phyloP scores from a whole-genome alignment of 2,888 invertebrate species.

The Gastrophysa polygoni region DNA sequence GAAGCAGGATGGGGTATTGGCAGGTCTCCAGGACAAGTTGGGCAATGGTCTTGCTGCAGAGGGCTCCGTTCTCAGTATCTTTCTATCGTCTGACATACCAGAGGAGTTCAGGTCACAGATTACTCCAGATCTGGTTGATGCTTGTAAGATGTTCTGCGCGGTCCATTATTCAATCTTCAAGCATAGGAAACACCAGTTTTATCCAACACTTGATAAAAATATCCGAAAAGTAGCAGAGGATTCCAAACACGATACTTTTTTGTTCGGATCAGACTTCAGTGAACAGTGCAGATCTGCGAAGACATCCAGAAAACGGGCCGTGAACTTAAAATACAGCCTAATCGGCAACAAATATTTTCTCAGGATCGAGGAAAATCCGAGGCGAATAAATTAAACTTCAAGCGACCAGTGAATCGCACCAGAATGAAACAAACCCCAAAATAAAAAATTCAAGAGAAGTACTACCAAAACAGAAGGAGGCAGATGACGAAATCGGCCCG shows the following conservation, averaged over 20 bases:
- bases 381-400: neutral
- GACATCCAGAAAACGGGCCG: neutral
- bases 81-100: neutral
- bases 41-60: conserved; percentile 6
- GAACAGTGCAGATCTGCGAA: neutral
- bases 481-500: neutral
- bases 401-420: neutral
- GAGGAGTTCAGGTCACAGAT: neutral
- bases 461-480: neutral
- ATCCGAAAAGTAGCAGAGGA: neutral
- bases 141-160: neutral
- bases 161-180: neutral
- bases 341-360: no score
- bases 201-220: neutral
- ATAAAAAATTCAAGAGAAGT: no score
- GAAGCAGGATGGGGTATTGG: conserved; percentile 10
- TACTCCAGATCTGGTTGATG: neutral
- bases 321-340: conserved; percentile 3
- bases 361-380: no score
- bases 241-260: neutral
- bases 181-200: neutral
- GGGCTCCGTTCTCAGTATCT: neutral
- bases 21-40: conserved; percentile 2
- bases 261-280: neutral
- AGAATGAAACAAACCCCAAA: conserved; percentile 7